Evolutionary conservation across 2,113 vertebrate species (phyloP).

Genomic region (Otocyon megalotis): DNA sequence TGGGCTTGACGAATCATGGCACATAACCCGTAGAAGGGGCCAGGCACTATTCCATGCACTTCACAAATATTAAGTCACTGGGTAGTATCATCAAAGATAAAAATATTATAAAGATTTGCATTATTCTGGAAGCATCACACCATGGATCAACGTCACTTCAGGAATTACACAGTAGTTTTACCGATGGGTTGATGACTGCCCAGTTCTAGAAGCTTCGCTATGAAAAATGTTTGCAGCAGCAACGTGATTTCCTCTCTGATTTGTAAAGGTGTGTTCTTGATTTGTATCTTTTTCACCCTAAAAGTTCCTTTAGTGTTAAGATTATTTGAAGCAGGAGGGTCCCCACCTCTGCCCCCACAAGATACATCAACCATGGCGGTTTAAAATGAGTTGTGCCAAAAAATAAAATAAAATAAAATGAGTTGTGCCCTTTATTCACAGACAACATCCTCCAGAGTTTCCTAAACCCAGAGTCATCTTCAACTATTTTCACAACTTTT

Average conservation of each 20-base stretch:
- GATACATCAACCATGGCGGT: not conserved
- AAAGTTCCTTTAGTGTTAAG: not conserved
- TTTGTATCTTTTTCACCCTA: not conserved
- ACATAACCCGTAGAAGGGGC: fast-evolving
- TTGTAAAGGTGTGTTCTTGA: not conserved
- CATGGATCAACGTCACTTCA: not conserved
- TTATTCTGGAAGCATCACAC: not conserved
- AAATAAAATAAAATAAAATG: too few relatives aligned
- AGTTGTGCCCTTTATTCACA: not conserved
- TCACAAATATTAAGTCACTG: not conserved
- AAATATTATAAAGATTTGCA: not conserved
- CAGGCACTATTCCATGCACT: not conserved
- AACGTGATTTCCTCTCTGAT: not conserved
- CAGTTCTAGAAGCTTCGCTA: not conserved
- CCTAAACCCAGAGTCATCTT: not conserved
- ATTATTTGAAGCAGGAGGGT: not conserved
- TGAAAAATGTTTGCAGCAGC: not conserved
- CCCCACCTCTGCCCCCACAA: fast-evolving
- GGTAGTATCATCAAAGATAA: not conserved
- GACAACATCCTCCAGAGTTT: not conserved
- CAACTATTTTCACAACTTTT: not conserved
- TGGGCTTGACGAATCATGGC: not conserved
- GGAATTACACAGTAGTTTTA: not conserved
- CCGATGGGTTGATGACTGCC: not conserved
- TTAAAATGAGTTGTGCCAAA: not conserved